These are phyloP conservation scores for Ctenicera cuprea DNA, from an alignment of 2,888 invertebrate species.

Conservation along the genomic window DNA sequence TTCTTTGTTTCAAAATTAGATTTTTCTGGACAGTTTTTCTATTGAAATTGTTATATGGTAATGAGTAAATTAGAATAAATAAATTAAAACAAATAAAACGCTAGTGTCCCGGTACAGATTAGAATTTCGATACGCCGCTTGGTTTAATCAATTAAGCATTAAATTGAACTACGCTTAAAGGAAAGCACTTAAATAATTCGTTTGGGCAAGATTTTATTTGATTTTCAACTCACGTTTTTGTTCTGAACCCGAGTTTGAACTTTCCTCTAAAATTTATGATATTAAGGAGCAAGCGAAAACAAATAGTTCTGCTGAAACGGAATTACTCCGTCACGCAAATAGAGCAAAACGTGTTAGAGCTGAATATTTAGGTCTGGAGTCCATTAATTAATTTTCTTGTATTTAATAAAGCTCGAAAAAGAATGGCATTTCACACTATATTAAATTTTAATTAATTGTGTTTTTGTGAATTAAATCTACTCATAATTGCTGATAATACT, in stretches of 20 bases:
- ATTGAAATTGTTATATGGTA: too few relatives aligned
- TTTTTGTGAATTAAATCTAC: too few relatives aligned
- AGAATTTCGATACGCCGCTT: background rate
- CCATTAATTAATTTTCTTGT: too few relatives aligned
- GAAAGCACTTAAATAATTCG: slow-evolving; percentile 24
- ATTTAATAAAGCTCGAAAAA: too few relatives aligned
- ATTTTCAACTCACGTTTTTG: slow-evolving; percentile 22
- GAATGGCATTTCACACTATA: too few relatives aligned
- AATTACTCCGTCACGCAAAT: background rate
- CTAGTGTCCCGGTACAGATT: background rate
- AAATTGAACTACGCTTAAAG: slow-evolving; percentile 3
- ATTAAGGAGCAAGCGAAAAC: slow-evolving; percentile 9
- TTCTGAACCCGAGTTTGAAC: slow-evolving; percentile 4
- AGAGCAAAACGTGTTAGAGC: background rate
- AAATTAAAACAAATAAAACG: too few relatives aligned
- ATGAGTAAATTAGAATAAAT: too few relatives aligned
- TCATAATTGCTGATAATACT: too few relatives aligned
- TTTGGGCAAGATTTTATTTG: slow-evolving; percentile 21
- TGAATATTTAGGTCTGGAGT: too few relatives aligned
- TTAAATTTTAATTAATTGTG: too few relatives aligned
- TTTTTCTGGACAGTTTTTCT: too few relatives aligned
- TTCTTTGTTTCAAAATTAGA: too few relatives aligned
- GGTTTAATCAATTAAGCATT: slow-evolving; percentile 18
- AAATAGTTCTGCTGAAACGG: slow-evolving; percentile 16
- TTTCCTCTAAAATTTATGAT: slow-evolving; percentile 18